Evolutionary conservation across 2,888 invertebrate genomes (phyloP).

Genomic region (Himalopsyche japonica): DNA sequence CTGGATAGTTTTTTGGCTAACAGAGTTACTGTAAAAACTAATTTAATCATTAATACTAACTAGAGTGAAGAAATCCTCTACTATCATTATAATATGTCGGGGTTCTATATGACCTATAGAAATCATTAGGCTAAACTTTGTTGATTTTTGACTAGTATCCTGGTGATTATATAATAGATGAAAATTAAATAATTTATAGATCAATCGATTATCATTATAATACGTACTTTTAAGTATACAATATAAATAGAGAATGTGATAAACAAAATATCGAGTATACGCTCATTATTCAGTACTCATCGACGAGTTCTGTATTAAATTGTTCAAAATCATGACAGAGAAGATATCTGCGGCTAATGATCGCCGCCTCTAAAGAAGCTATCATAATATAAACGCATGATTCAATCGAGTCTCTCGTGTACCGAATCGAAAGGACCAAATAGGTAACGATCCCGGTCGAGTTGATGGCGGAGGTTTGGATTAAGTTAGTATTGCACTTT

Average conservation of each 20-base stretch:
- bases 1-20: background rate
- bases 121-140: constrained; percentile 19
- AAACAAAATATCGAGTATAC: background rate
- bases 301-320: no score
- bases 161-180: constrained; percentile 9
- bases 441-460: no score
- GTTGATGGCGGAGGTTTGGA: no score
- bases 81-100: background rate
- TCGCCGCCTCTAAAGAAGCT: no score
- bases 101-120: constrained; percentile 4
- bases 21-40: background rate
- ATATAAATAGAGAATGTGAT: background rate
- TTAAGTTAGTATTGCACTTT: no score
- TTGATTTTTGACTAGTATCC: constrained; percentile 26
- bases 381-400: no score
- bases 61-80: background rate
- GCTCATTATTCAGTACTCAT: no score
- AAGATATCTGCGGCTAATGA: no score
- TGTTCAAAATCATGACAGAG: no score
- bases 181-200: constrained; percentile 12
- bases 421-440: no score
- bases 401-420: no score
- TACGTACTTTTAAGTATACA: background rate
- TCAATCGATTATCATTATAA: background rate
- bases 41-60: constrained; percentile 8